Conservation (phyloP, 2,888 invertebrate genomes). For the Mamestra brassicae region DNA sequence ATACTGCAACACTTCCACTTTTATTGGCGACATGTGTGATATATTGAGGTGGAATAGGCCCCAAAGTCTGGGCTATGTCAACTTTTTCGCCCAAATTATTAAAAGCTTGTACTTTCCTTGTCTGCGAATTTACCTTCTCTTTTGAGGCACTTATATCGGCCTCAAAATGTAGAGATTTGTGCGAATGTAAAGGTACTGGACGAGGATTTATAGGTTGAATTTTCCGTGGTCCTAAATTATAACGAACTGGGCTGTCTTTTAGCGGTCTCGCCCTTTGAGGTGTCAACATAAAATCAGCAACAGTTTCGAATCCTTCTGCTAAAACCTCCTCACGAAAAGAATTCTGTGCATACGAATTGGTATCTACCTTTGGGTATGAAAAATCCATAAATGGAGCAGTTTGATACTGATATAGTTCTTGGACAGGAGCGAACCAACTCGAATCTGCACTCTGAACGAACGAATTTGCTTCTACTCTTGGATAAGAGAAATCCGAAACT, state of each 20-base stretch:
- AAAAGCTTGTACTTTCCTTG: background rate
- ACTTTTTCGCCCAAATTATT: conserved; percentile 16
- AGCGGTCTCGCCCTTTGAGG: background rate
- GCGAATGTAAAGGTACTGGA: conserved; percentile 9
- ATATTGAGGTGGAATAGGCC: conserved; percentile 39
- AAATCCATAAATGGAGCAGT: conserved; percentile 20
- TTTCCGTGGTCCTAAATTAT: conserved; percentile 24
- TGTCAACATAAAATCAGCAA: background rate
- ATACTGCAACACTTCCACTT: too few relatives aligned
- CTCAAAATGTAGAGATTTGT: background rate
- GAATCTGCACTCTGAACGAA: conserved; percentile 7
- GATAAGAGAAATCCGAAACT: conserved; percentile 20
- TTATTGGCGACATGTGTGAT: background rate
- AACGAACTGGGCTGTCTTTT: background rate
- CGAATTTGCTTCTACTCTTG: conserved; percentile 1
- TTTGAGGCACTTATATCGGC: conserved; percentile 19
- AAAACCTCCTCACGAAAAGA: background rate
- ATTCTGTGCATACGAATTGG: conserved; percentile 7
- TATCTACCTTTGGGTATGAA: conserved; percentile 12
- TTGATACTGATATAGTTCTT: conserved; percentile 8
- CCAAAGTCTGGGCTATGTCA: conserved; percentile 22
- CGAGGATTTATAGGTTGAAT: conserved; percentile 20
- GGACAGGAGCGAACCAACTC: background rate
- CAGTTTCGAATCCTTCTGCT: conserved; percentile 2
- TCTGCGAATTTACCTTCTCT: conserved; percentile 3